These are phyloP conservation scores for Canis aureus DNA, from an alignment of 2,113 vertebrate species.

Conservation along the genomic window DNA sequence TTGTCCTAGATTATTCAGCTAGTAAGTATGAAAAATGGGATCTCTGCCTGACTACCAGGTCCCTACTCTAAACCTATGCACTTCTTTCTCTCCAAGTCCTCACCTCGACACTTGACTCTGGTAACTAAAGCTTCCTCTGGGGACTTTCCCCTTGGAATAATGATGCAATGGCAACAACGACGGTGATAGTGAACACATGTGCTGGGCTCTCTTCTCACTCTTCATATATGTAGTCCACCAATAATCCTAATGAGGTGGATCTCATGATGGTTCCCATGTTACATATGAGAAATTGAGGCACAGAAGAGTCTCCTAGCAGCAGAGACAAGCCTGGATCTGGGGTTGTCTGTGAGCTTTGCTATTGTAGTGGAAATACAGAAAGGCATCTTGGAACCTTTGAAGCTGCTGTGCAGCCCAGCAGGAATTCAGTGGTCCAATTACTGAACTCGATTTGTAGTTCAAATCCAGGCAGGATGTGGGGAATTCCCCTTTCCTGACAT, in stretches of 20 bases:
- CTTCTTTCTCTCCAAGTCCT: not conserved
- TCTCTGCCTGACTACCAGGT: too few relatives aligned
- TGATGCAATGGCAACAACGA: not conserved
- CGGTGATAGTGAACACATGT: fast-evolving
- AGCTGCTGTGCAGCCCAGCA: too few relatives aligned
- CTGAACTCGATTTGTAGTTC: not conserved
- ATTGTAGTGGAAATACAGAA: not conserved
- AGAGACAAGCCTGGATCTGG: not conserved
- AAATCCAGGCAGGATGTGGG: not conserved
- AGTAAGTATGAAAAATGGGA: not conserved
- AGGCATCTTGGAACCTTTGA: too few relatives aligned
- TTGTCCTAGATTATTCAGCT: not conserved
- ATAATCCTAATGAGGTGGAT: not conserved
- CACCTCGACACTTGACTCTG: not conserved
- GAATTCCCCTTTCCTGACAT: not conserved
- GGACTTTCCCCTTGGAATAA: not conserved
- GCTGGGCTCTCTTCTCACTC: not conserved
- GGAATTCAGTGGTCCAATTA: not conserved
- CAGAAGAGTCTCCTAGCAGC: not conserved
- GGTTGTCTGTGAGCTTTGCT: not conserved
- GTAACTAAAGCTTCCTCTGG: too few relatives aligned
- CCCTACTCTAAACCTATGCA: not conserved
- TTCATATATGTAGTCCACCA: not conserved
- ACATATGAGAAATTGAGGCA: not conserved
- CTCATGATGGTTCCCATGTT: not conserved